Conservation (phyloP, 2,113 vertebrate species). For the Scomber colias region DNA sequence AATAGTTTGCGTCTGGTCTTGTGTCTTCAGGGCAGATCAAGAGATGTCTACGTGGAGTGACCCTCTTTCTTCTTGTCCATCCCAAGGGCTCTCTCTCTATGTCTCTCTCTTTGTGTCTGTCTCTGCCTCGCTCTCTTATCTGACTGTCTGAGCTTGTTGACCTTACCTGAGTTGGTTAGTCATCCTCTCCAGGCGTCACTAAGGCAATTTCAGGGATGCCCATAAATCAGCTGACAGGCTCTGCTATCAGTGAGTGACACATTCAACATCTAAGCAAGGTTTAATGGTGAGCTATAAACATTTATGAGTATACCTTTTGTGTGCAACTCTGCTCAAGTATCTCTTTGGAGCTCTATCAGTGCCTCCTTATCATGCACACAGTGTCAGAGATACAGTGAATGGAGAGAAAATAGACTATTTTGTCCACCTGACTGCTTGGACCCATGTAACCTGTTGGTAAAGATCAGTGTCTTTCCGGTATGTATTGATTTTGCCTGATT, state of each 20-base stretch:
- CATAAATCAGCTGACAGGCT: conserved; percentile 81
- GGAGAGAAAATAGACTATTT: conserved; percentile 57
- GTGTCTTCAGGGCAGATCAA: conserved; percentile 74
- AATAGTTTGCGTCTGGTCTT: conserved; percentile 65
- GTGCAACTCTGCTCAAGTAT: conserved; percentile 67
- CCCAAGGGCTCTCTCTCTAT: conserved; percentile 61
- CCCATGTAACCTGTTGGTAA: conserved; percentile 54
- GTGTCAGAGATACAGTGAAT: conserved; percentile 61
- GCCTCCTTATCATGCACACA: conserved; percentile 69
- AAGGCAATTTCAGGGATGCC: conserved; percentile 75
- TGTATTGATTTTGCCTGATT: conserved; percentile 63
- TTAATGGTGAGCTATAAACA: conserved; percentile 83
- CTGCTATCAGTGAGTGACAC: conserved; percentile 77
- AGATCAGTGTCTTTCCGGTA: conserved; percentile 34
- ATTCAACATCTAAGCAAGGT: conserved; percentile 84
- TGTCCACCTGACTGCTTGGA: conserved; percentile 38
- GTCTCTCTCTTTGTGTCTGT: conserved; percentile 60
- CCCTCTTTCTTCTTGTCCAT: conserved; percentile 69
- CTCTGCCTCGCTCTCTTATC: conserved; percentile 68
- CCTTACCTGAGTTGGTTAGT: conserved; percentile 74
- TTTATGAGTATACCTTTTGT: conserved; percentile 81
- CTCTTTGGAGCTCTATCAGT: conserved; percentile 63
- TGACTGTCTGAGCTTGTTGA: conserved; percentile 70
- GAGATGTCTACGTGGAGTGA: conserved; percentile 74
- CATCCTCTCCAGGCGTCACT: conserved; percentile 79